These are phyloP conservation scores for Siderastrea siderea DNA, from an alignment of 92 coral and sea anemone genomes.

Conservation along the genomic window DNA sequence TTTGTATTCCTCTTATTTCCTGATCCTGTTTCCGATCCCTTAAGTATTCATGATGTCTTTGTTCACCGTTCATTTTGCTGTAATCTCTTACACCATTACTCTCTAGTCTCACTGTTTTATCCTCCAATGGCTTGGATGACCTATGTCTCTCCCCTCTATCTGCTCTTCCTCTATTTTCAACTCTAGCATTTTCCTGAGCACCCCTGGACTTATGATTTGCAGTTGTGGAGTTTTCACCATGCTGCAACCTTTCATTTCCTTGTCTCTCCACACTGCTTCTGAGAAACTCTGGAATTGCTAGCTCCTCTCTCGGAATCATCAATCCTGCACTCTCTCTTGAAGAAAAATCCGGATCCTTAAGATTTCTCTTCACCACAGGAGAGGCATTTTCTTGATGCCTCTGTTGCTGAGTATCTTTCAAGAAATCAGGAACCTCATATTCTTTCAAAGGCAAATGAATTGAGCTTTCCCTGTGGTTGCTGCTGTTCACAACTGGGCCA, in stretches of 20 bases:
- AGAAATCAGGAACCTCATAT: constrained; percentile 84
- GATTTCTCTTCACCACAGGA: constrained; percentile 75
- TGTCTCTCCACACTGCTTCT: constrained; percentile 12
- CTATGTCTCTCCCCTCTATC: constrained; percentile 11
- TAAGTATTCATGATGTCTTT: background rate
- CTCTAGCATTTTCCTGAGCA: constrained; percentile 7
- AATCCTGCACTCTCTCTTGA: constrained; percentile 56
- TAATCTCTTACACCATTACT: constrained; percentile 20
- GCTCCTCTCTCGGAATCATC: constrained; percentile 80
- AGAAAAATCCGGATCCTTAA: constrained; percentile 77
- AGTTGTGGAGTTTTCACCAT: background rate
- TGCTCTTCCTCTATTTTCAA: constrained; percentile 10
- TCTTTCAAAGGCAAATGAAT: constrained; percentile 77
- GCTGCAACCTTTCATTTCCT: background rate
- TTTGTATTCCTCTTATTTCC: constrained; percentile 3
- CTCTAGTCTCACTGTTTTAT: background rate
- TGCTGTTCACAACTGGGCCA: constrained; percentile 41
- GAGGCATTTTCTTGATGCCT: constrained; percentile 41
- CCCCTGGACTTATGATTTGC: background rate
- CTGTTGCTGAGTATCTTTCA: constrained; percentile 68
- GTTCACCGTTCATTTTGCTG: constrained; percentile 43
- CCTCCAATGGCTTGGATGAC: background rate
- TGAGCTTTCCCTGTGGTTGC: constrained; percentile 42
- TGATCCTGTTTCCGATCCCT: constrained; percentile 4
- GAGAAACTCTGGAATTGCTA: constrained; percentile 86